Base-by-base conservation (phyloP, 2,113 vertebrate genomes). In the Capreolus pygargus region DNA sequence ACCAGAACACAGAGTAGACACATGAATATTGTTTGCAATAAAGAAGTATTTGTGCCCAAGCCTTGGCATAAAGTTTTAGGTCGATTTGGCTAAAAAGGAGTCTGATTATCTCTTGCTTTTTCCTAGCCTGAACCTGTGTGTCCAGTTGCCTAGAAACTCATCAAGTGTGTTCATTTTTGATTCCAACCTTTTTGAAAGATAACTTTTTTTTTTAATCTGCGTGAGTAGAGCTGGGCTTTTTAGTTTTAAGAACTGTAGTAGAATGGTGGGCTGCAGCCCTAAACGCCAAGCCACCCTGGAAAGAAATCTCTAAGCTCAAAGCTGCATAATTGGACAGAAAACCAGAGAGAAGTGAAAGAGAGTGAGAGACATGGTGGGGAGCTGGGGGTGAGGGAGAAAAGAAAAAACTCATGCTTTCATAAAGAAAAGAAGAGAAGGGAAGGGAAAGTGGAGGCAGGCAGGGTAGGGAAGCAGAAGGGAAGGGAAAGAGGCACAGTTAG, bases 61-160 rank as follows among this genome's bases (percentile, higher is more conserved):
- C 87, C 16, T 76, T 78, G 60, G 12, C 19, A 25, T 43, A 23
- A 64, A 91, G 79, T 64, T 58, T 84, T 64, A 47, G 82, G 81
- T 30, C 45, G 50, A 43, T 1, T 1, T 11, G 2, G 67, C 94
- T 81, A 17, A 88, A 89, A 39, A 55, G 82, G 16, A 33, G 36
- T 52, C 91, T 95, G 90, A 91, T 93, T 64, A 36, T 94, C 89
- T 47, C 85, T 33, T 23, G 4, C 47, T 43, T 67, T 81, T 9
- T 54, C 86, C 91, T 76, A 2, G 19, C 30, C 50, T 4, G 64
- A 85, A 85, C 60, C 74, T 4, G 2, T 4, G 54, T 25, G 27
- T 85, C 95, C 81, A 86, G 95, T 94, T 97, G 96, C 97, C 95
- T 97, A 83, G 97, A 97, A 95, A 96, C 97, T 94, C 97, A n/a